Evolutionary conservation across 53 echinoderm and acorn worm genomes (phyloP), one percentile per base, ranked within the genome.

Genomic region (Henricia sp.): DNA sequence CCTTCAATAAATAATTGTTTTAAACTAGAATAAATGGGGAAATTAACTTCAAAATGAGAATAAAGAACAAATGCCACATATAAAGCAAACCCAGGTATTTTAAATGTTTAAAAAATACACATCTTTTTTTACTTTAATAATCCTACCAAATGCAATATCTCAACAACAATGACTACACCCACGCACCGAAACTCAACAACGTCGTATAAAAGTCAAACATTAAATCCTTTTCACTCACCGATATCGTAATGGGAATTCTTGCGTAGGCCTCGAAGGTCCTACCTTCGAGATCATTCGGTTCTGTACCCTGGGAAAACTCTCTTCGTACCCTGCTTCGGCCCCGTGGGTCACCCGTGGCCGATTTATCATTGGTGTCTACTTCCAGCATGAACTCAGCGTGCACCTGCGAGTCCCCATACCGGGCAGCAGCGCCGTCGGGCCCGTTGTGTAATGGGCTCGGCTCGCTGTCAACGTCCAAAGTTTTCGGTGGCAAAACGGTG

Each of bases 171-270:
- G n/a, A 1, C 12, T 11, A 70, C 44, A 70, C 44, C 46, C 27
- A 43, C 46, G 27, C 1, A 46, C 6, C 43, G 27, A 44, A 43
- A 24, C 25, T 46, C 19, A 19, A 20, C 4, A 55, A 55, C 4
- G 55, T 55, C 17, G 23, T 24, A 41, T 12, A 6, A 58, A 38
- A 60, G 24, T 19, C 12, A 71, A 71, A 4, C 0, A 39, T 9
- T 19, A n/a, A 54, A 71, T 14, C 28, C 52, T 54, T 73, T 73
- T 80, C 80, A 80, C 80, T 80, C 80, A 80, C 80, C 80, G 80
- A 80, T 46, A 80, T 80, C 4, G 80, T 80, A 33, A 80, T 80
- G 20, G 80, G 80, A 46, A 80, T 63, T 48, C 80, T 80, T 3
- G 80, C 80, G 48, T 80, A 80, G 46, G 80, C 80, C 64, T 80